These are phyloP conservation scores for Epiperipatus broadwayi DNA, from an alignment of 2,888 invertebrate species.

Conservation along the genomic window DNA sequence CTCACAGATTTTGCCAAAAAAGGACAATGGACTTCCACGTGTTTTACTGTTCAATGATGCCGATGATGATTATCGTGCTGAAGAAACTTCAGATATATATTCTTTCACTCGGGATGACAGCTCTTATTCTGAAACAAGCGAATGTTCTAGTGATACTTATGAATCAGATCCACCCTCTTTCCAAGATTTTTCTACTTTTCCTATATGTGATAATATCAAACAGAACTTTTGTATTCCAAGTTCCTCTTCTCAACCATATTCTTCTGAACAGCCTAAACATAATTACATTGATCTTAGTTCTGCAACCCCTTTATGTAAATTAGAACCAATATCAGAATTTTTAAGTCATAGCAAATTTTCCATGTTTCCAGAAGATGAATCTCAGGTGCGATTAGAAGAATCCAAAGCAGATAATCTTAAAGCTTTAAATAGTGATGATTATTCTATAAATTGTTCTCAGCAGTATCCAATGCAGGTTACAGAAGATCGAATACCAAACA, in stretches of 20 bases:
- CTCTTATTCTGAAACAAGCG: constrained; percentile 28
- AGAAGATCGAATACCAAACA: too few species aligned
- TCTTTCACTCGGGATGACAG: constrained; percentile 25
- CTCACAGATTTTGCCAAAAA: too few species aligned
- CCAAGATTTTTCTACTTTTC: constrained; percentile 15
- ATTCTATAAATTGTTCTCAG: too few species aligned
- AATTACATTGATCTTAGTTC: constrained; percentile 23
- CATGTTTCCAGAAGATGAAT: too few species aligned
- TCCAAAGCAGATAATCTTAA: too few species aligned
- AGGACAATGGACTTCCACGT: constrained; percentile 21
- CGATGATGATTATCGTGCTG: constrained; percentile 20
- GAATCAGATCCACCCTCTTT: constrained; percentile 18
- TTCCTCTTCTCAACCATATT: too few species aligned
- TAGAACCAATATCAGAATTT: constrained; percentile 24
- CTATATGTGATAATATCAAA: constrained; percentile 7
- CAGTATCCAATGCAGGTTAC: too few species aligned
- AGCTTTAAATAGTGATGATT: too few species aligned
- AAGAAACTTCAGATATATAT: constrained; percentile 22
- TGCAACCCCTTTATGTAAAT: constrained; percentile 21
- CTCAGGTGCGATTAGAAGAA: too few species aligned
- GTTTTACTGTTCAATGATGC: constrained; percentile 24
- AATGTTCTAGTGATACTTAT: constrained; percentile 24
- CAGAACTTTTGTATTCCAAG: too few species aligned
- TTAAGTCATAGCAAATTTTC: too few species aligned
- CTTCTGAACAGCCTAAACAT: constrained; percentile 14